Evolutionary conservation across 1,140 invertebrate species (phyloP).

Genomic region (Drosophila littoralis): DNA sequence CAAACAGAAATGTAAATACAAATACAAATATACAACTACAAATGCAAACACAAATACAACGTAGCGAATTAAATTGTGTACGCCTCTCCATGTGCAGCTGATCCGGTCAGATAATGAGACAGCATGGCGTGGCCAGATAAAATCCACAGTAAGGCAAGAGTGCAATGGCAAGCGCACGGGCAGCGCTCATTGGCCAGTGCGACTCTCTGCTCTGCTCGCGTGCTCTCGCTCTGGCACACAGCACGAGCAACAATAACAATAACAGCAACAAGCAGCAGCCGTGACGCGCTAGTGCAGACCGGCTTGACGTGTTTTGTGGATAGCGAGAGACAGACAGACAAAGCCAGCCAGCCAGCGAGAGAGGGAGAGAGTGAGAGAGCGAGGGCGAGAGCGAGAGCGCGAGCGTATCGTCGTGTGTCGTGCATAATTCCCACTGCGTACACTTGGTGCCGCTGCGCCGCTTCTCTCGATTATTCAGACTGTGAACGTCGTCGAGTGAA

Average conservation of each 20-base stretch:
- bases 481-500: conserved; percentile 83
- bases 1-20: conserved; percentile 1
- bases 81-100: conserved; percentile 50
- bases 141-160: conserved; percentile 70
- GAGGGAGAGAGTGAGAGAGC: conserved; percentile 6
- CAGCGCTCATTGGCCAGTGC: conserved; percentile 35
- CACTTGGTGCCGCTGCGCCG: conserved; percentile 69
- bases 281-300: conserved; percentile 28
- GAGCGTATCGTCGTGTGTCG: conserved; percentile 5
- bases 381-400: conserved; percentile 3
- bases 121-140: conserved; percentile 70
- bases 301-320: conserved; percentile 53
- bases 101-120: conserved; percentile 39
- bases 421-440: conserved; percentile 62
- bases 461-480: conserved; percentile 77
- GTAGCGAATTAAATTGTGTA: conserved; percentile 62
- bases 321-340: conserved; percentile 20
- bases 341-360: conserved; percentile 15
- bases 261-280: conserved; percentile 3
- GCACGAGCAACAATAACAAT: neutral
- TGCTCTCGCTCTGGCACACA: conserved; percentile 21
- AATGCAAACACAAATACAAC: conserved; percentile 24
- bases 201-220: neutral
- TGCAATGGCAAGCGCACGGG: conserved; percentile 42
- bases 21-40: conserved; percentile 15